Conservation (phyloP, 2,113 vertebrate genomes). For the Grammomys dolichurus region DNA sequence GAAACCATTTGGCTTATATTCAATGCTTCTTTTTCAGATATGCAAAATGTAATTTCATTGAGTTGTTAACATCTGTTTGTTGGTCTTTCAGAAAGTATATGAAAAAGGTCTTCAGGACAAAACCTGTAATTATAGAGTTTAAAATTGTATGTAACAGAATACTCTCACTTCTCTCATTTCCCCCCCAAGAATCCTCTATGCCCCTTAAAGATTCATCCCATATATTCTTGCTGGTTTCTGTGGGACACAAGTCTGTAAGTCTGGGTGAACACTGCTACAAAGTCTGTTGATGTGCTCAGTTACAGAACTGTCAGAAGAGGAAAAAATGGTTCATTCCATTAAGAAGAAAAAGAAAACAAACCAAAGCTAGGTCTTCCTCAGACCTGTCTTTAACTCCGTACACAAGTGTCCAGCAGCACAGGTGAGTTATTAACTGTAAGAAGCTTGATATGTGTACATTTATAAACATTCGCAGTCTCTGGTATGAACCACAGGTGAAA, state of each 20-base stretch:
- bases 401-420: conserved; percentile 86
- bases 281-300: conserved; percentile 94
- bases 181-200: conserved; percentile 84
- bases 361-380: conserved; percentile 83
- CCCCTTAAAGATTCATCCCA: conserved; percentile 86
- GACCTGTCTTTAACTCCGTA: conserved; percentile 80
- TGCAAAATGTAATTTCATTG: conserved; percentile 85
- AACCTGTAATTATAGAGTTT: conserved; percentile 82
- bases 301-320: conserved; percentile 86
- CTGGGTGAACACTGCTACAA: conserved; percentile 86
- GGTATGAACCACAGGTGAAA: conserved; percentile 81
- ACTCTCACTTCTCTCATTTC: conserved; percentile 58
- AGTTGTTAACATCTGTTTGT: conserved; percentile 83
- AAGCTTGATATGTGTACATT: conserved; percentile 90
- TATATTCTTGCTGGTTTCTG: conserved; percentile 96
- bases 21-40: conserved; percentile 87
- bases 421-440: conserved; percentile 85
- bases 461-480: conserved; percentile 90
- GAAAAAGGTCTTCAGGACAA: conserved; percentile 87
- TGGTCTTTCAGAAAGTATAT: conserved; percentile 86
- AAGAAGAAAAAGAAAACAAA: conserved; percentile 83
- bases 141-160: conserved; percentile 85
- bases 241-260: conserved; percentile 93
- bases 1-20: conserved; percentile 89
- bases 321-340: conserved; percentile 84